Percentiles rank a stretch among this genome's conserved stretches.
Evolutionary conservation across 2,888 invertebrate genomes (phyloP).

Genomic region (Microdon myrmicae): DNA sequence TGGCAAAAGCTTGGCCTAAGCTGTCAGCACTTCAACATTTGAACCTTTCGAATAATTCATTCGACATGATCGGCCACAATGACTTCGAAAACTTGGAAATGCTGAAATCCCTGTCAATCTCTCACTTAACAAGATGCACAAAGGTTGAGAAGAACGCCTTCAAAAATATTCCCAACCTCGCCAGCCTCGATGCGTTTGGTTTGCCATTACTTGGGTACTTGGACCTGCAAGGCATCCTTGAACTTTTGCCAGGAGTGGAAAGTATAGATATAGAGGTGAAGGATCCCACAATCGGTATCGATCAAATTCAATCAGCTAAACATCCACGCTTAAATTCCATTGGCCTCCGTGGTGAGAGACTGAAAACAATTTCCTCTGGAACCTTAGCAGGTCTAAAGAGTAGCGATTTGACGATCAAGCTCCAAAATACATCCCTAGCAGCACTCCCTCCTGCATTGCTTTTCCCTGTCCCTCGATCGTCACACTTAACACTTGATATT

Average conservation of each 20-base stretch:
- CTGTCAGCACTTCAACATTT: slow-evolving; percentile 77
- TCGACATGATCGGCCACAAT: slow-evolving; percentile 78
- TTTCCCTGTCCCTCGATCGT: slow-evolving; percentile 88
- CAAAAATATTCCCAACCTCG: slow-evolving; percentile 76
- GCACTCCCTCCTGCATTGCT: slow-evolving; percentile 83
- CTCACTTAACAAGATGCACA: slow-evolving; percentile 75
- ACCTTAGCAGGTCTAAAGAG: slow-evolving; percentile 85
- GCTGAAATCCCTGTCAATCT: slow-evolving; percentile 74
- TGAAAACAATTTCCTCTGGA: slow-evolving; percentile 83
- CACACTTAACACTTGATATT: slow-evolving; percentile 81
- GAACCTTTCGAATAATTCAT: slow-evolving; percentile 87
- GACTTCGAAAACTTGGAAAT: slow-evolving; percentile 79
- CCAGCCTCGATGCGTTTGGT: slow-evolving; percentile 76
- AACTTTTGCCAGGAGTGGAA: slow-evolving; percentile 78
- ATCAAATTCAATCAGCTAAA: slow-evolving; percentile 81
- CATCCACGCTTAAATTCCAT: slow-evolving; percentile 82
- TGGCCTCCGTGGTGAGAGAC: slow-evolving; percentile 78
- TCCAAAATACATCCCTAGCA: slow-evolving; percentile 83
- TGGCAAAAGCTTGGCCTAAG: slow-evolving; percentile 77
- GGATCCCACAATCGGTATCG: slow-evolving; percentile 82
- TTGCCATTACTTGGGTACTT: slow-evolving; percentile 85
- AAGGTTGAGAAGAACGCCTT: slow-evolving; percentile 87
- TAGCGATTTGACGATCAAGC: slow-evolving; percentile 75
- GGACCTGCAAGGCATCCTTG: slow-evolving; percentile 86
- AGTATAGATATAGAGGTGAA: slow-evolving; percentile 86